A percentile compares a stretch with the other conserved stretches of the same genome.
phyloP scores from a whole-genome alignment of 2,888 invertebrate species.

The Rhingia rostrata region DNA sequence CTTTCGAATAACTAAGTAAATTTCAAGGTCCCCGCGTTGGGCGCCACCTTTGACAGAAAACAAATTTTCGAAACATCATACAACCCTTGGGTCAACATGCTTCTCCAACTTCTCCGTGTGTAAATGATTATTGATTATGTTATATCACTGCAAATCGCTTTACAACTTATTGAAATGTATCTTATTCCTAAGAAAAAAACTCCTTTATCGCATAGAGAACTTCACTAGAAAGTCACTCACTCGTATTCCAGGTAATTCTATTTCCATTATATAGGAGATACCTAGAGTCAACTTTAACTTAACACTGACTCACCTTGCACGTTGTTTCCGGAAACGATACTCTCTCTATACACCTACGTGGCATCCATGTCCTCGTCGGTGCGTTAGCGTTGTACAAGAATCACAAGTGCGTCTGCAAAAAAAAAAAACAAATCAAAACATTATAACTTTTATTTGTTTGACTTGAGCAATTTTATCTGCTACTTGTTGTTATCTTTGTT shows the following conservation, averaged over 20 bases:
- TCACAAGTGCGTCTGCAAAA: constrained; percentile 24
- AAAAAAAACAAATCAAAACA: constrained; percentile 22
- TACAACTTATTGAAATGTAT: no score
- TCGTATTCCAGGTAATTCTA: neutral
- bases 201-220: no score
- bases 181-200: no score
- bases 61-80: no score
- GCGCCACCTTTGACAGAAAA: no score
- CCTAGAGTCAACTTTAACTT: neutral
- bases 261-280: neutral
- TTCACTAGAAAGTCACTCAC: no score
- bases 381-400: constrained; percentile 25
- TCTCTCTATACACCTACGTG: constrained; percentile 50
- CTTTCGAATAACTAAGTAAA: no score
- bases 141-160: no score
- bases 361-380: constrained; percentile 68
- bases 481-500: constrained; percentile 46
- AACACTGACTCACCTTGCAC: constrained; percentile 50
- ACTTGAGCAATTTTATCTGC: constrained; percentile 50
- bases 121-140: no score
- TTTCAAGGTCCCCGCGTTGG: no score
- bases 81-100: no score
- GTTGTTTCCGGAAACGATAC: constrained; percentile 61
- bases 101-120: no score
- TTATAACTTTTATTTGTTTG: constrained; percentile 37